Evolutionary conservation across 2,888 invertebrate genomes (phyloP), one percentile per base, ranked within the genome.

Genomic region (Rhingia rostrata): DNA sequence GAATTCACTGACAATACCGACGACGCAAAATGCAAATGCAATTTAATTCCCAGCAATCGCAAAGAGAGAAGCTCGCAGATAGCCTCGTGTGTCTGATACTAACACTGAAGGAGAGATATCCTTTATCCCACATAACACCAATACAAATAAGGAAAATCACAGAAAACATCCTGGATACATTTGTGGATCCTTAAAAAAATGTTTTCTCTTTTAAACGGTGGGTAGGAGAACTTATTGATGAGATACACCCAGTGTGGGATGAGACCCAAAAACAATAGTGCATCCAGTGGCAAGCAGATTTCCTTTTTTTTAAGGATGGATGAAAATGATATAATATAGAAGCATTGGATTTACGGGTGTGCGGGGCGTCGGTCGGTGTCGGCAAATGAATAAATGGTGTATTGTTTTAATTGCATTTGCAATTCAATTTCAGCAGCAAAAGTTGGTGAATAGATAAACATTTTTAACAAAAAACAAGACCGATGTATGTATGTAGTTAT

Each of bases 351-450:
- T 58, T 60, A 49, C 10, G 6, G 41, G 32, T 49, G 33, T 33
- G 4, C 30, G 60, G 14, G 12, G 12, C 39, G 58, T 33, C 22
- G 9, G 58, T 30, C 7, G 41, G 2, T 22, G 39, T 39, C 39
- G 6, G 39, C 10, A 10, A 10, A 64, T 45, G 60, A 54, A 67
- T 49, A 66, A 75, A 75, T 67, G 60, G 66, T 75, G 67, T 75
- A 75, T 75, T 75, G 67, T 75, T 67, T 75, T 70, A 56, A 56
- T 56, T 56, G 37, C 56, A 56, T 56, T 67, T 67, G 67, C 67
- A 56, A 74, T 75, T 75, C 75, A 75, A 75, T 75, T 75, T 45
- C 4, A 51, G 37, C 35, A 53, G 58, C 60, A 66, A 66, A 74
- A 74, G 64, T 66, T 60, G 60, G 51, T 43, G 53, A 60, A 60